A percentile compares a stretch with the other conserved stretches of the same genome.
Evolutionary conservation across 2,113 vertebrate species (phyloP).

Genomic region (Macrotis lagotis): DNA sequence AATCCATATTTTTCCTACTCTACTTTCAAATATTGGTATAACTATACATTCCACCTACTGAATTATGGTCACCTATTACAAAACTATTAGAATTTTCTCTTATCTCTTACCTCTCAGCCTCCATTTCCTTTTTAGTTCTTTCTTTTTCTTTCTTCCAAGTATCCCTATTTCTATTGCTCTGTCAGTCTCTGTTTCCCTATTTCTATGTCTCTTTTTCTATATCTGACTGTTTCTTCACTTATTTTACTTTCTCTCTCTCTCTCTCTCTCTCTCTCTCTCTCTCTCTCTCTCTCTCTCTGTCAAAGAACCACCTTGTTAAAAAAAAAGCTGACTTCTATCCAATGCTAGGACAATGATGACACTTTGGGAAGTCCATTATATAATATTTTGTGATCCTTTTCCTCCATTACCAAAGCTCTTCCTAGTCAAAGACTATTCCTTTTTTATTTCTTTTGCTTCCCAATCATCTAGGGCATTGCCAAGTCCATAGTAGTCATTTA

Average conservation of each 20-base stretch:
- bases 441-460: conserved; percentile 16
- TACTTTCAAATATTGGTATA: neutral
- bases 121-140: neutral
- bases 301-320: neutral
- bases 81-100: neutral
- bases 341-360: neutral
- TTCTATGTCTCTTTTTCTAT: neutral
- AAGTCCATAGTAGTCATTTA: neutral
- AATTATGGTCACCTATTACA: neutral
- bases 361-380: neutral
- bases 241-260: neutral
- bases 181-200: neutral
- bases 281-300: neutral
- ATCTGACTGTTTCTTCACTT: neutral
- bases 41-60: neutral
- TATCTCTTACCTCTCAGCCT: neutral
- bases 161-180: too few species aligned
- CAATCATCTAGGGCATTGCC: neutral
- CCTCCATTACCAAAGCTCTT: neutral
- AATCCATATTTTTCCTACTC: neutral
- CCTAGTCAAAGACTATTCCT: conserved; percentile 22
- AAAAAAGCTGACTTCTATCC: neutral
- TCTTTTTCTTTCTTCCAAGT: neutral
- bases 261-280: neutral
- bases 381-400: neutral